phyloP scores from a whole-genome alignment of 1,140 invertebrate species.

The Drosophila watanabei region DNA sequence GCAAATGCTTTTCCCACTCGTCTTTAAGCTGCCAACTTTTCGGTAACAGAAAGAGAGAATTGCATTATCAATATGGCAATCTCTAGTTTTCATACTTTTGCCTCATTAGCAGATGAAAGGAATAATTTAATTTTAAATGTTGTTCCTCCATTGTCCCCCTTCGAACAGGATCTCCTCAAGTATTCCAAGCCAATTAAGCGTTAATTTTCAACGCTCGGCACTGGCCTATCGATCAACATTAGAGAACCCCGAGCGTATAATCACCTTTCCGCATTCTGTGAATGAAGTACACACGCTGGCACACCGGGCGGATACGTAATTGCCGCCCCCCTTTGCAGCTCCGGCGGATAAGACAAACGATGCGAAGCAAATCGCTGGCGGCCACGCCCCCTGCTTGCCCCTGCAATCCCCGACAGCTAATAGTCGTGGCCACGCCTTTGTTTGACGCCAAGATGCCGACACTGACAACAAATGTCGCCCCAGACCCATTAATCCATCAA shows the following conservation, averaged over 20 bases:
- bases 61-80: background rate
- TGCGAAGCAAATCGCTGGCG: conserved; percentile 59
- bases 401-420: conserved; percentile 3
- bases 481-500: conserved; percentile 68
- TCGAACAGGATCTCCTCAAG: conserved; percentile 58
- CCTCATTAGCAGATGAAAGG: background rate
- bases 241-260: conserved; percentile 61
- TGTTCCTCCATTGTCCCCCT: no score
- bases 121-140: background rate
- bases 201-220: conserved; percentile 36
- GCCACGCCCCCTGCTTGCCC: conserved; percentile 18
- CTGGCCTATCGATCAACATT: conserved; percentile 65
- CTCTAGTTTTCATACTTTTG: background rate
- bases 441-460: conserved; percentile 65
- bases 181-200: conserved; percentile 53
- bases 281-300: conserved; percentile 47
- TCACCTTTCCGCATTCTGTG: conserved; percentile 79
- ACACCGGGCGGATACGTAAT: conserved; percentile 48
- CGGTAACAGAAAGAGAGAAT: conserved; percentile 1
- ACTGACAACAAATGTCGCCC: conserved; percentile 53
- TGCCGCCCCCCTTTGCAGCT: conserved; percentile 14
- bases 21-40: conserved; percentile 32
- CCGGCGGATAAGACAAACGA: conserved; percentile 64
- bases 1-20: conserved; percentile 29
- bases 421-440: conserved; percentile 43